Conservation (phyloP, 2,797 vertebrate species). For the Microctenopoma lineatum region DNA sequence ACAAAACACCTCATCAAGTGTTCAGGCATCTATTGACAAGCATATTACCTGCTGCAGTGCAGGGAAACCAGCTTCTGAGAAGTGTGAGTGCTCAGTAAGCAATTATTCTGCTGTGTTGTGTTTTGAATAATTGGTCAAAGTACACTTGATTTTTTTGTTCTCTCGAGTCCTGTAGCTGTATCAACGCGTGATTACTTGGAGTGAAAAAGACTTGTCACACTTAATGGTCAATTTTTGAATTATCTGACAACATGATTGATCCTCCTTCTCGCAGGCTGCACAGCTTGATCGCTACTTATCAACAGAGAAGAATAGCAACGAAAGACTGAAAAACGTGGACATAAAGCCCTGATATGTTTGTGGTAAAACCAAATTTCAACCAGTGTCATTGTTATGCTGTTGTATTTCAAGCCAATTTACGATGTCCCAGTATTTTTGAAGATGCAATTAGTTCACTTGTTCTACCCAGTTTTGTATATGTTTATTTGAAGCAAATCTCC, state of each 20-base stretch:
- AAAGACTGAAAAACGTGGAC: background rate
- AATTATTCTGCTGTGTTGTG: conserved; percentile 49
- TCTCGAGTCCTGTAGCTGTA: conserved; percentile 14
- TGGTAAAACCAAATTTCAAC: background rate
- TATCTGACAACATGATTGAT: conserved; percentile 26
- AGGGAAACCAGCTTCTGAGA: conserved; percentile 46
- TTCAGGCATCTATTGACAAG: conserved; percentile 65
- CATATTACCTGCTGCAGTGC: conserved; percentile 55
- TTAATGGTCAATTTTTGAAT: conserved; percentile 30
- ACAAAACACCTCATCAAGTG: conserved; percentile 72
- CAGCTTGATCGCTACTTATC: conserved; percentile 11
- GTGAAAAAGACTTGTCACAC: conserved; percentile 14
- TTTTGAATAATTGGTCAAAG: conserved; percentile 63
- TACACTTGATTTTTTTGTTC: conserved; percentile 40
- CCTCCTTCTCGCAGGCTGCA: conserved; percentile 8
- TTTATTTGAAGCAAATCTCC: background rate
- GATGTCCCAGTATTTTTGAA: background rate
- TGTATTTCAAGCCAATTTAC: background rate
- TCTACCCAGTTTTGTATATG: background rate
- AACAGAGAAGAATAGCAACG: background rate
- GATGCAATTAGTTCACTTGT: background rate
- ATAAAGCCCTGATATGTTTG: background rate
- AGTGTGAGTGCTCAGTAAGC: conserved; percentile 23
- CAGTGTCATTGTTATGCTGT: background rate
- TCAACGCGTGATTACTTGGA: conserved; percentile 11